Evolutionary conservation across 1,140 invertebrate species (phyloP), one percentile per base, ranked within the genome.

Genomic region (Spodoptera litura): DNA sequence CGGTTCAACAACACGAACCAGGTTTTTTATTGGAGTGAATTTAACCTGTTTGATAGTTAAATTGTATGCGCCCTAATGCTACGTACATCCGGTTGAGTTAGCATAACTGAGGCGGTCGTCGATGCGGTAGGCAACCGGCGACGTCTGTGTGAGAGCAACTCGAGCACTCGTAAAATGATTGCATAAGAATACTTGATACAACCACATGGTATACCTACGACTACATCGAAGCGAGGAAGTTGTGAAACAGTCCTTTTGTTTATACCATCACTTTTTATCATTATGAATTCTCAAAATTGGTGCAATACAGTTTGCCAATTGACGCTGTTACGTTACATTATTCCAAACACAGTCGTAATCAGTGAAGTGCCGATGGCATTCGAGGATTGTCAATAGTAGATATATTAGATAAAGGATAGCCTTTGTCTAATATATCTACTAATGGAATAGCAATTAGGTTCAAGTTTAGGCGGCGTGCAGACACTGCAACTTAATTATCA

Each of bases 161-260:
- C 31, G 53, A 58, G 35, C 53, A 70, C 62, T 78, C 62, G 75
- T 76, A 70, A 78, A 70, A 70, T 35, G 38, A 70, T 78, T 78
- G 55, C 75, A 58, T 78, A 78, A 68, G 53, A 70, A 51, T 49
- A 59, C 64, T 78, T 70, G 64, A 78, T 70, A 59, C 75, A 55
- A 12, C 53, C 64, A 68, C 64, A 51, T 55, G 64, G 55, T 77
- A 70, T 27, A 70, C 55, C 20, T 31, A 59, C 64, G 9, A 25
- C 20, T 15, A 59, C 64, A n/a, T 64, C 27, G 15, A 15, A 59
- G 38, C 38, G 75, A 70, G 52, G 49, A 66, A 59, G 52, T 75
- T 75, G 73, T 78, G 75, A 78, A 61, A 70, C 64, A 56, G 53
- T 52, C 55, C 75, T 70, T 78, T 78, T 78, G 75, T 78, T 78